These are phyloP conservation scores for Sander vitreus DNA, from an alignment of 2,113 vertebrate species.

Conservation along the genomic window DNA sequence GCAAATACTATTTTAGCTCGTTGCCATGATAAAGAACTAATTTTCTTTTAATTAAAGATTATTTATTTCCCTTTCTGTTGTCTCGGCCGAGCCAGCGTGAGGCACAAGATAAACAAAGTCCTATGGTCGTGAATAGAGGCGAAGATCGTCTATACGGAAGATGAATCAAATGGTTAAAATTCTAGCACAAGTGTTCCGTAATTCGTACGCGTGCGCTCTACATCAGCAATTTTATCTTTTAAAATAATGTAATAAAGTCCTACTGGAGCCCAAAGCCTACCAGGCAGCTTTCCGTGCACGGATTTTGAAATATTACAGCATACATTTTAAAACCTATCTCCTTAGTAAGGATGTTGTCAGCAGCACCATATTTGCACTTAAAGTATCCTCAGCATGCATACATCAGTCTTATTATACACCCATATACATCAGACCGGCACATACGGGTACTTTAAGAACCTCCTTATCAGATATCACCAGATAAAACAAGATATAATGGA, in stretches of 20 bases:
- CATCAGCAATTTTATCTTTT: neutral
- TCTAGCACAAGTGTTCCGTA: neutral
- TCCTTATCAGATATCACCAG: neutral
- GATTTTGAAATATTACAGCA: neutral
- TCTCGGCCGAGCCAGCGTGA: neutral
- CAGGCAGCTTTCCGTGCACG: no score
- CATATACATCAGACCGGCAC: no score
- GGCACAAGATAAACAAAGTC: slow-evolving; percentile 37
- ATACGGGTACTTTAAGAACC: no score
- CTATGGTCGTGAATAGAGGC: neutral
- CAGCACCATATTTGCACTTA: neutral
- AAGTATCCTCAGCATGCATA: neutral
- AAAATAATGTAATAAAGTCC: neutral
- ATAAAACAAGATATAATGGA: neutral
- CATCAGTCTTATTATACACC: neutral
- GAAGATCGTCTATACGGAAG: slow-evolving; percentile 35
- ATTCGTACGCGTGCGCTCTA: neutral
- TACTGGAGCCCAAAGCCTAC: neutral
- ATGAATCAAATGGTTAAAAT: neutral
- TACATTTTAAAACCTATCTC: neutral
- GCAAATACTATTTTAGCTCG: neutral
- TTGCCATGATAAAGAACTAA: neutral
- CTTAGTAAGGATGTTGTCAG: neutral
- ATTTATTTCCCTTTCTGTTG: neutral
- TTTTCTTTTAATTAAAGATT: neutral